Evolutionary conservation across 2,113 vertebrate species (phyloP).

Genomic region (Pionites leucogaster): DNA sequence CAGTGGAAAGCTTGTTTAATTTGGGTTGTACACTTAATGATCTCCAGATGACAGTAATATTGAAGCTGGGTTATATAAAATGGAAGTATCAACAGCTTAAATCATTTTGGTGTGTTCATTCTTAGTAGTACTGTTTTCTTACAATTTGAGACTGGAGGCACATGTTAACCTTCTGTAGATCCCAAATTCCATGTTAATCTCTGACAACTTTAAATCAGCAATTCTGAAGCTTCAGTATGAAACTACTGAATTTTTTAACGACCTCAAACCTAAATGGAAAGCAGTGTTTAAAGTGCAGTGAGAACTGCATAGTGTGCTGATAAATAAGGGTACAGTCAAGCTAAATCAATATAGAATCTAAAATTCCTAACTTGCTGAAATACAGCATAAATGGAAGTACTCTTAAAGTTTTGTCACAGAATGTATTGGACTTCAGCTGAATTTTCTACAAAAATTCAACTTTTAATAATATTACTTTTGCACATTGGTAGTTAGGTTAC

Average conservation of each 20-base stretch:
- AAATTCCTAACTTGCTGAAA: neutral
- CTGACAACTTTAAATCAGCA: neutral
- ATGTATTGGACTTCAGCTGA: neutral
- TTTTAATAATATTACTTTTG: neutral
- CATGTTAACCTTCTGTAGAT: accelerated
- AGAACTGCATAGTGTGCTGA: neutral
- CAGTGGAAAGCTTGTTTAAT: neutral
- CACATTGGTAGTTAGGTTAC: neutral
- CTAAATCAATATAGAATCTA: neutral
- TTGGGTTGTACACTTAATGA: neutral
- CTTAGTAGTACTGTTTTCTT: neutral
- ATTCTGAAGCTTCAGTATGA: neutral
- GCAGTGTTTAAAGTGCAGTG: neutral
- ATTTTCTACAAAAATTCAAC: neutral
- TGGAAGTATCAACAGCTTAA: neutral
- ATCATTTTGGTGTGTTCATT: neutral
- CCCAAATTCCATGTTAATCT: neutral
- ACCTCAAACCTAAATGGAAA: neutral
- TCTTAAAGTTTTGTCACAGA: neutral
- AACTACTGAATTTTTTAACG: neutral
- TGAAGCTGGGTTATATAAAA: neutral
- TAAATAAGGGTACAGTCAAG: neutral
- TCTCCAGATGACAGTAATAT: neutral
- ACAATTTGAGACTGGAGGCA: neutral
- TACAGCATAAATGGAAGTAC: neutral